phyloP scores from a whole-genome alignment of 1,140 invertebrate species.

The Matsumurasca onukii region DNA sequence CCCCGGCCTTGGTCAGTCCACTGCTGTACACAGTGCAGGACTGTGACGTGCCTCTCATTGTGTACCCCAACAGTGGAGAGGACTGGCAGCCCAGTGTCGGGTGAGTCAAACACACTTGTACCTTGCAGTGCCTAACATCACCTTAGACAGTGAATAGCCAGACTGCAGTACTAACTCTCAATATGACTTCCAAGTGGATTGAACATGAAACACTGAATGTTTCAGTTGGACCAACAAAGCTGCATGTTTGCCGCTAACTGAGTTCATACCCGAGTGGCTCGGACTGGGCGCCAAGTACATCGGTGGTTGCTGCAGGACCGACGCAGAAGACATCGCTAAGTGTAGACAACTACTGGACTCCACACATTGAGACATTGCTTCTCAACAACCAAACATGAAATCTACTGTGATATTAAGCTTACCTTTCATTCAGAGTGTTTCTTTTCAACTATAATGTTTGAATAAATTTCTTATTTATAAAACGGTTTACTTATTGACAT shows the following conservation, averaged over 20 bases:
- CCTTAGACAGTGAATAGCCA: neutral
- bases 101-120: neutral
- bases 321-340: slow-evolving; percentile 58
- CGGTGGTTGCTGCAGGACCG: slow-evolving; percentile 77
- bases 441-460: no score
- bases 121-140: neutral
- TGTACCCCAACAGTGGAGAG: slow-evolving; percentile 75
- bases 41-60: slow-evolving; percentile 59
- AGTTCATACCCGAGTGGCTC: slow-evolving; percentile 67
- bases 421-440: no score
- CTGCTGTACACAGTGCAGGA: slow-evolving; percentile 57
- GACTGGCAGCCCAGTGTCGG: slow-evolving; percentile 20
- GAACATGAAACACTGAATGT: slow-evolving; percentile 20
- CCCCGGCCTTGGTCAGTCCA: slow-evolving; percentile 57
- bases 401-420: no score
- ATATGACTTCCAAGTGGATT: no score
- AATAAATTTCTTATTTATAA: no score
- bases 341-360: slow-evolving; percentile 11
- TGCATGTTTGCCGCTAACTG: slow-evolving; percentile 54
- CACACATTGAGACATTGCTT: no score
- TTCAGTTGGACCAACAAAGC: slow-evolving; percentile 58
- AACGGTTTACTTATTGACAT: no score
- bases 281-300: slow-evolving; percentile 67
- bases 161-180: neutral
- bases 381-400: no score